phyloP scores from a whole-genome alignment of 2,888 invertebrate species.

The Creontiades dilutus region DNA sequence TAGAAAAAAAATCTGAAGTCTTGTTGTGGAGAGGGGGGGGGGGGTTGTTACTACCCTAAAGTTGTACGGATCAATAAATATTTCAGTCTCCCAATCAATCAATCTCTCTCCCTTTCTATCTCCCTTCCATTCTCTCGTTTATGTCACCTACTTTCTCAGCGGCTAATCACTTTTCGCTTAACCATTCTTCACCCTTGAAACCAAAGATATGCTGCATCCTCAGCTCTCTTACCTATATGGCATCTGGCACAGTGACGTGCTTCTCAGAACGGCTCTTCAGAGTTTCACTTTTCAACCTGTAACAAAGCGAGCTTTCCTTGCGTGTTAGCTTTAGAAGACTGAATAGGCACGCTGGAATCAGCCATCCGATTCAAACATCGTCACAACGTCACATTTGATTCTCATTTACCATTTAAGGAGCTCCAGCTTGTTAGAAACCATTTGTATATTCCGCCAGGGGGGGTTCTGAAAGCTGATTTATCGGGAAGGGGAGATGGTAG shows the following conservation, averaged over 20 bases:
- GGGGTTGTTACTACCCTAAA: no score
- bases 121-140: no score
- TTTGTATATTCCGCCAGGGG: not conserved
- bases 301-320: conserved; percentile 21
- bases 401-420: conserved; percentile 14
- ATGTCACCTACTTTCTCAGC: no score
- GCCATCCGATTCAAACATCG: conserved; percentile 23
- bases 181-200: no score
- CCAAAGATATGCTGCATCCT: no score
- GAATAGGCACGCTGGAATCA: conserved; percentile 19
- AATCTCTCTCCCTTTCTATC: no score
- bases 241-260: not conserved
- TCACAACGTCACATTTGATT: conserved; percentile 30
- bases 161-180: no score
- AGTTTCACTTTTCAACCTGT: not conserved
- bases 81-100: no score
- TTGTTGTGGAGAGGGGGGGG: no score
- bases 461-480: conserved; percentile 29
- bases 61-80: no score
- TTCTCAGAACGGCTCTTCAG: not conserved
- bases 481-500: conserved; percentile 2
- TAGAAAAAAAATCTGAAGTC: no score
- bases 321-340: not conserved
- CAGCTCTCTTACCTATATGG: no score
- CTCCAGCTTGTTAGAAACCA: conserved; percentile 33